Evolutionary conservation across 1,140 invertebrate species (phyloP).

Genomic region (Pogonomyrmex californicus): DNA sequence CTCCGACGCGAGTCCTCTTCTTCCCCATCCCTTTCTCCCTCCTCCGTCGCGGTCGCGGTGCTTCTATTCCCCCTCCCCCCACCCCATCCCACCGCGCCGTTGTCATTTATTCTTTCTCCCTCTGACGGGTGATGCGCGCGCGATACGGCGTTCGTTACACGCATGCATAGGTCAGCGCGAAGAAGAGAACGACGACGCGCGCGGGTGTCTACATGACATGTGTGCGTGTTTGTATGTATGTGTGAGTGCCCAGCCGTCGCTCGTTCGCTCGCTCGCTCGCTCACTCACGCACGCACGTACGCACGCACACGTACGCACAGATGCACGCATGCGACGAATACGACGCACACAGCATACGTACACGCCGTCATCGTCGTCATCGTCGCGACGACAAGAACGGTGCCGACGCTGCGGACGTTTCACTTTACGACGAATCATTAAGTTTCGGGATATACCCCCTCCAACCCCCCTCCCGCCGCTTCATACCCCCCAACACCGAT

Average conservation of each 20-base stretch:
- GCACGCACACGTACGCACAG: neutral
- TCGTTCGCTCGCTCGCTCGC: too few species aligned
- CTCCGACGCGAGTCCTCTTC: conserved; percentile 56
- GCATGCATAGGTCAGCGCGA: conserved; percentile 55
- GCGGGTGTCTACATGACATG: neutral
- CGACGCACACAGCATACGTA: neutral
- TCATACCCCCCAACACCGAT: neutral
- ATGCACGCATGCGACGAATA: conserved; percentile 2
- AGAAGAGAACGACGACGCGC: conserved; percentile 56
- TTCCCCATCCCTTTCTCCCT: neutral
- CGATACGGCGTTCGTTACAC: conserved; percentile 64
- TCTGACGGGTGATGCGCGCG: conserved; percentile 70
- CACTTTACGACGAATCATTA: conserved; percentile 52
- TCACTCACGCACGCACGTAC: neutral
- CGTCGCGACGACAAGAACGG: neutral
- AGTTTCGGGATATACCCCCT: conserved; percentile 19
- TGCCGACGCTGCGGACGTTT: conserved; percentile 37
- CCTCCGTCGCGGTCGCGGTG: neutral
- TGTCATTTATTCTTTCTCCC: conserved; percentile 74
- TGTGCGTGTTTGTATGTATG: neutral
- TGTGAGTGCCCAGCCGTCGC: neutral
- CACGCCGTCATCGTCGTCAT: neutral
- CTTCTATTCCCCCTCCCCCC: neutral
- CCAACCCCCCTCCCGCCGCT: neutral
- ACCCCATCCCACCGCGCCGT: conserved; percentile 12